Percentiles rank a stretch among this genome's conserved stretches.
Conservation (phyloP, 1,140 invertebrate species). For the Lycorma delicatula region DNA sequence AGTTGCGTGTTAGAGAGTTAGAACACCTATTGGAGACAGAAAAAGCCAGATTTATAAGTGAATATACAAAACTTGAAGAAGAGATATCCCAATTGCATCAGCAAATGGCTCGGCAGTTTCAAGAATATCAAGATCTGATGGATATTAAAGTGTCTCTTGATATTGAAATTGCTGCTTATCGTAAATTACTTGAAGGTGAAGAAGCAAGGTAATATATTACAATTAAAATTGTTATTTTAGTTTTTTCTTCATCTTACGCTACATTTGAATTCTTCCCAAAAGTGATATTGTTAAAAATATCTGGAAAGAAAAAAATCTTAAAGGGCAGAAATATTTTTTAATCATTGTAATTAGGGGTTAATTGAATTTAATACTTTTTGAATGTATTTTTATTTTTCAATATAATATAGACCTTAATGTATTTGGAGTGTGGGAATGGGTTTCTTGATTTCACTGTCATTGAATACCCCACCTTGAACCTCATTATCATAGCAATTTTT, state of each 20-base stretch:
- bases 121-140: slow-evolving; percentile 94
- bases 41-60: slow-evolving; percentile 60
- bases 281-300: not conserved
- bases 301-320: not conserved
- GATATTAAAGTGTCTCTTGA: slow-evolving; percentile 94
- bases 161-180: slow-evolving; percentile 91
- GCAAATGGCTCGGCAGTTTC: slow-evolving; percentile 76
- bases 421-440: too few species aligned
- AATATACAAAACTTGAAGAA: slow-evolving; percentile 61
- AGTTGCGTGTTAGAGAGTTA: slow-evolving; percentile 54
- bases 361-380: not conserved
- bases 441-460: too few species aligned
- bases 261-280: not conserved
- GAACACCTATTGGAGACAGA: slow-evolving; percentile 69
- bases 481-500: too few species aligned
- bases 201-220: slow-evolving; percentile 60
- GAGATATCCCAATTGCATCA: slow-evolving; percentile 71
- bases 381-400: not conserved
- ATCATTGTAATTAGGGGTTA: not conserved
- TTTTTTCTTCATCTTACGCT: too few species aligned
- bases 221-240: too few species aligned
- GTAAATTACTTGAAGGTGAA: slow-evolving; percentile 78
- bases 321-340: not conserved
- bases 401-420: too few species aligned
- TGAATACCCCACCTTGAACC: too few species aligned